Conservation (phyloP, 2,113 vertebrate genomes). For the Capreolus pygargus region DNA sequence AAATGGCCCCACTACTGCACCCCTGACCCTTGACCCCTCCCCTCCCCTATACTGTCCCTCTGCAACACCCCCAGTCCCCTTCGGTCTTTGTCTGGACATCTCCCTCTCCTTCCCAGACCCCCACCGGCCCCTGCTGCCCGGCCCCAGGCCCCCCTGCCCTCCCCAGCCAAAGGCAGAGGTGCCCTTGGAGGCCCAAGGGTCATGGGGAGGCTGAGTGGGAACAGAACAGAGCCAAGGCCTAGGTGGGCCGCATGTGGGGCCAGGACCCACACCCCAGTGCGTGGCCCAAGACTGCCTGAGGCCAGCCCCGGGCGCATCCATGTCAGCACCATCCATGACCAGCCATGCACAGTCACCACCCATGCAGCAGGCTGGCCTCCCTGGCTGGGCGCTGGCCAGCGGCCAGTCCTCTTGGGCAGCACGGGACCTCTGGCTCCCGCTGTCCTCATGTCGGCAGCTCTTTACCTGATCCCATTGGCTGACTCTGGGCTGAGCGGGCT, state of each 20-base stretch:
- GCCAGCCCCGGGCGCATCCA: background rate
- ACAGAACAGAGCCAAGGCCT: background rate
- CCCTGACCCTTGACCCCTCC: background rate
- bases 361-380: background rate
- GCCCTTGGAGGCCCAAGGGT: background rate
- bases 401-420: background rate
- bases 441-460: too few relatives aligned
- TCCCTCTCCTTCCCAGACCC: background rate
- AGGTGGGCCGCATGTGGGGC: background rate
- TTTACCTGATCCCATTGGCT: background rate
- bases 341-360: background rate
- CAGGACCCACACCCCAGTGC: too few relatives aligned
- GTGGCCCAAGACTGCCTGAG: background rate
- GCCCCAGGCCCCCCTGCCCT: background rate
- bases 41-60: background rate
- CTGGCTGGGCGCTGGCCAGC: rapidly evolving
- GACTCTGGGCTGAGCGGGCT: background rate
- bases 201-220: background rate
- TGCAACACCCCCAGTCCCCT: background rate
- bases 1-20: background rate
- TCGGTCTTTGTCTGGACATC: background rate
- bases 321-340: background rate
- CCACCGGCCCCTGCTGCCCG: background rate
- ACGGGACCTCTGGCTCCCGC: background rate
- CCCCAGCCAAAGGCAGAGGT: background rate